Conservation (phyloP, 2,113 vertebrate species). For the Podiceps cristatus region DNA sequence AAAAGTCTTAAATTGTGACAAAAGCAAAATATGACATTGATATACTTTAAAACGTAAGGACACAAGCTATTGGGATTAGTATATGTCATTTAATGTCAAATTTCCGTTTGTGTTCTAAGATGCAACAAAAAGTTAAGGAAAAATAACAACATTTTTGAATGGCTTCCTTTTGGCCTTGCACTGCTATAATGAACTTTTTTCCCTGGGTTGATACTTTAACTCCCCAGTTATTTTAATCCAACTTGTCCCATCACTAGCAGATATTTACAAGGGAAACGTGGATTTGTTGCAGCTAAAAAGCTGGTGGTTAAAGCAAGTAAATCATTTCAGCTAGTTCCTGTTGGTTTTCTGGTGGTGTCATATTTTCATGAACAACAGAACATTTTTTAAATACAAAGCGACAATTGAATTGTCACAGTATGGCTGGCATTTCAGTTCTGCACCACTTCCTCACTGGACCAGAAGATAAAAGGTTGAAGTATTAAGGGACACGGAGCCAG, state of each 20-base stretch:
- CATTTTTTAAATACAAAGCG: slow-evolving; percentile 43
- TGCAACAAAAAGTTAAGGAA: not conserved
- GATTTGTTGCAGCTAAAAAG: not conserved
- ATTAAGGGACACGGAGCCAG: not conserved
- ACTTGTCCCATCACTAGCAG: not conserved
- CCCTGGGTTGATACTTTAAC: not conserved
- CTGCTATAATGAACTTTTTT: not conserved
- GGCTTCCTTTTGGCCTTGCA: not conserved
- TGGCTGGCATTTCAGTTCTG: slow-evolving; percentile 17
- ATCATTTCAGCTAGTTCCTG: not conserved
- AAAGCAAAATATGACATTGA: not conserved
- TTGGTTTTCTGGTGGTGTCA: slow-evolving; percentile 23
- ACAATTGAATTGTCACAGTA: slow-evolving; percentile 29
- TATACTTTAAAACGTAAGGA: not conserved
- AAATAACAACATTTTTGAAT: not conserved
- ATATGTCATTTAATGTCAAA: not conserved
- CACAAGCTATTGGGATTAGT: not conserved
- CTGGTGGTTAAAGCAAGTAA: slow-evolving; percentile 24
- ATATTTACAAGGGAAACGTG: not conserved
- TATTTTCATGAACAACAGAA: slow-evolving; percentile 36
- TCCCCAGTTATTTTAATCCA: slow-evolving; percentile 28
- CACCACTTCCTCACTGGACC: slow-evolving; percentile 10
- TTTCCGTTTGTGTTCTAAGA: not conserved
- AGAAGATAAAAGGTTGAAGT: slow-evolving; percentile 46
- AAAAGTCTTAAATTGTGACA: not conserved